These are phyloP conservation scores for Antitype chi DNA, from an alignment of 2,888 invertebrate genomes.

Conservation along the genomic window DNA sequence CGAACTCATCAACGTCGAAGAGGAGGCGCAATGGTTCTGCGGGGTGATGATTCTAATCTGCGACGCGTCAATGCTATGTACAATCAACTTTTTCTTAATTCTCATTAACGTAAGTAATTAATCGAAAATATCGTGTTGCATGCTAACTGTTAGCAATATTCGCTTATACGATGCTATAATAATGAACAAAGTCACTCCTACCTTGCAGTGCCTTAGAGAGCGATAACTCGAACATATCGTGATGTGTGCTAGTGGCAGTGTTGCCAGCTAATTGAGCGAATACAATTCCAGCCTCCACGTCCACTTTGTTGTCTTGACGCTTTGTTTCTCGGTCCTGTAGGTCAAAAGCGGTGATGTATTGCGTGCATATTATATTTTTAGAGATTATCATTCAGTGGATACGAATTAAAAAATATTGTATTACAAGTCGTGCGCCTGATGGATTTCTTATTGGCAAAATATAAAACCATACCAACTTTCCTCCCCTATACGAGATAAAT, in stretches of 20 bases:
- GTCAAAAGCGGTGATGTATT: background rate
- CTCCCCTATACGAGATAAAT: background rate
- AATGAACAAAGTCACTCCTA: slow-evolving; percentile 45
- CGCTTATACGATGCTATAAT: background rate
- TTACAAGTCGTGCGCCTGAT: background rate
- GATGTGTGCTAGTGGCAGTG: slow-evolving; percentile 71
- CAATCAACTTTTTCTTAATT: background rate
- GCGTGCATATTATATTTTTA: background rate
- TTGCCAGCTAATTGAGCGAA: slow-evolving; percentile 83
- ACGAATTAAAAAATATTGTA: background rate
- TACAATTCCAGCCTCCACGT: slow-evolving; percentile 84
- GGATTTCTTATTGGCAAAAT: background rate
- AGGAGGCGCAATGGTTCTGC: slow-evolving; percentile 6
- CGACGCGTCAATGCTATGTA: background rate
- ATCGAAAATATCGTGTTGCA: background rate
- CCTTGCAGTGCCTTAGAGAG: slow-evolving; percentile 97
- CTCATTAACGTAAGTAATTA: background rate
- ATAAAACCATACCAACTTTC: background rate
- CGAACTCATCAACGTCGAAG: background rate
- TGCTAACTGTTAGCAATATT: too few relatives aligned
- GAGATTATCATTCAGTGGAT: background rate
- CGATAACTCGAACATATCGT: slow-evolving; percentile 98
- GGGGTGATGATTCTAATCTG: background rate
- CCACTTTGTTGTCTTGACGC: slow-evolving; percentile 70
- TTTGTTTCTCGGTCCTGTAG: slow-evolving; percentile 70